Evolutionary conservation across 2,113 vertebrate genomes (phyloP).

Genomic region (Sula dactylatra): DNA sequence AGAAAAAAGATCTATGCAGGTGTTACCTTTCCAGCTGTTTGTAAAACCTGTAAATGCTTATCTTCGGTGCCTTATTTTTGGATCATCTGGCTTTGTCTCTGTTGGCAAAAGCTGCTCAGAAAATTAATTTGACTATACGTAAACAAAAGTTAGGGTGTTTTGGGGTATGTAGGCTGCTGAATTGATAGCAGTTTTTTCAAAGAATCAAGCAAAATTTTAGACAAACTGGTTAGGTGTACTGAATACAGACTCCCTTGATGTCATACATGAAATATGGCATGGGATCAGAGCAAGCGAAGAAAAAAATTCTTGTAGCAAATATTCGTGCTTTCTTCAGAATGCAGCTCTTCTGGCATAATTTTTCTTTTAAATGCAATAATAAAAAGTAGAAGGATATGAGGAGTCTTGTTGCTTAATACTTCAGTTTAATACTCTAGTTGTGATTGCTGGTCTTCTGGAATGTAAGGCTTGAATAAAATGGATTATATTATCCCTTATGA

Average conservation of each 20-base stretch:
- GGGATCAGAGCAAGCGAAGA: not conserved
- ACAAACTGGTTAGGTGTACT: not conserved
- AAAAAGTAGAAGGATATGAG: not conserved
- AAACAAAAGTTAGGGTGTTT: not conserved
- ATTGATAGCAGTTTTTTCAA: not conserved
- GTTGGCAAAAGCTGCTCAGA: not conserved
- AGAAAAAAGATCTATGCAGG: not conserved
- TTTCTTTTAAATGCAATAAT: not conserved
- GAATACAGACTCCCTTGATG: not conserved
- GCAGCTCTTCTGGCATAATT: not conserved
- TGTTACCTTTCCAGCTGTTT: not conserved
- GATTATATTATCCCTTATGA: conserved; percentile 59
- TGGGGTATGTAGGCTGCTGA: not conserved
- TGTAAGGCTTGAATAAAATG: conserved; percentile 60
- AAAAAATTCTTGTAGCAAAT: not conserved
- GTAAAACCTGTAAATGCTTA: not conserved
- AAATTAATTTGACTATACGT: not conserved
- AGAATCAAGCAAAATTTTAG: not conserved
- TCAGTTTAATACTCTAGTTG: conserved; percentile 14
- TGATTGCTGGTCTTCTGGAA: conserved; percentile 47
- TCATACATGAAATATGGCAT: not conserved
- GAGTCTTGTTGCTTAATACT: not conserved
- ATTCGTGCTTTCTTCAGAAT: not conserved
- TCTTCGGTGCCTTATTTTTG: not conserved
- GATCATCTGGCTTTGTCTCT: not conserved